phyloP scores from a whole-genome alignment of 2,888 invertebrate species.

The Drosophila mercatorum region DNA sequence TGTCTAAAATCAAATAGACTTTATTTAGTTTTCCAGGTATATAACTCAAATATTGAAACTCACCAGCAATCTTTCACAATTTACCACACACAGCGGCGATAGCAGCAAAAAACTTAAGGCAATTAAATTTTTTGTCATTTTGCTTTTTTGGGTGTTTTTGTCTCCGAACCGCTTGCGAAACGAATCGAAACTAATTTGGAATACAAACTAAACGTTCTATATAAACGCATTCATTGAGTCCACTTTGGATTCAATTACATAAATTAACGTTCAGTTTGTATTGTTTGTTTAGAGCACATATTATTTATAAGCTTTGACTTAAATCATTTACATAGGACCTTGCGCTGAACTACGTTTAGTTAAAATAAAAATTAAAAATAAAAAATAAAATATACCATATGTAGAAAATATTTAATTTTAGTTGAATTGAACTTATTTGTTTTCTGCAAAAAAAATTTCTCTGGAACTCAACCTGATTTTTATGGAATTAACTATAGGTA shows the following conservation, averaged over 20 bases:
- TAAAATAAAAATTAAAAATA: too few species aligned
- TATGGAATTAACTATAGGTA: background rate
- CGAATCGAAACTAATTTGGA: conserved; percentile 41
- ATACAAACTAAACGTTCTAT: conserved; percentile 6
- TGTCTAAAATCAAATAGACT: conserved; percentile 13
- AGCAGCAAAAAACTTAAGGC: conserved; percentile 18
- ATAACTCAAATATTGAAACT: background rate
- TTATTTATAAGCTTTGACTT: conserved; percentile 24
- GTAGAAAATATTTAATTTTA: background rate
- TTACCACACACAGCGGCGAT: conserved; percentile 2
- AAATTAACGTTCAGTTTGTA: conserved; percentile 21
- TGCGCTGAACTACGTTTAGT: conserved; percentile 6
- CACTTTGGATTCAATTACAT: conserved; percentile 26
- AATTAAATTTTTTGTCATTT: conserved; percentile 27
- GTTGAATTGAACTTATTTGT: background rate
- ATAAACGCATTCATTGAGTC: conserved; percentile 8
- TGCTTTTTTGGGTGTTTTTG: background rate
- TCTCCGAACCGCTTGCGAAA: background rate
- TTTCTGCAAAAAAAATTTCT: background rate
- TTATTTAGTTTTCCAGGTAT: background rate
- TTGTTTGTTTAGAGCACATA: conserved; percentile 6
- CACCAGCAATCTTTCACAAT: conserved; percentile 18
- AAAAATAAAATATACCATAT: too few species aligned
- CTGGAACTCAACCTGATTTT: background rate
- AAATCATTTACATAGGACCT: conserved; percentile 29